A percentile compares a stretch with the other conserved stretches of the same genome.
Conservation (phyloP, 2,888 invertebrate species). For the Gandaritis pyraliata region DNA sequence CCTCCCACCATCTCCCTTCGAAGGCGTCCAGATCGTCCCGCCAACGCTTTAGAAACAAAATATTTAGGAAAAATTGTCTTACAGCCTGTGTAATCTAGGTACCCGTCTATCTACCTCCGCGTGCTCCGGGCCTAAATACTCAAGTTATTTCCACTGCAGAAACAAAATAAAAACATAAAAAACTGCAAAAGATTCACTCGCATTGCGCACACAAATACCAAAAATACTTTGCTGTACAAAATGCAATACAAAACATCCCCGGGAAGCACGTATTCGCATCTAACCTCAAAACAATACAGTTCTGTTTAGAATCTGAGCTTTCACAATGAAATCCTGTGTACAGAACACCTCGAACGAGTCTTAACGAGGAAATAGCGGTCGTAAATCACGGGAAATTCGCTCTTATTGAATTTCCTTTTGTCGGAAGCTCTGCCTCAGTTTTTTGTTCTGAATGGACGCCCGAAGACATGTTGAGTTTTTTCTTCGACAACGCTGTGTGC, state of each 20-base stretch:
- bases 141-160: background rate
- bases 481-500: conserved; percentile 35
- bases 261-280: conserved; percentile 22
- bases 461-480: conserved; percentile 64
- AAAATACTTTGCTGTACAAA: background rate
- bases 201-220: background rate
- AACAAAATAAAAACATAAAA: background rate
- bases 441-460: conserved; percentile 74
- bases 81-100: too few species aligned
- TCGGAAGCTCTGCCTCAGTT: conserved; percentile 72
- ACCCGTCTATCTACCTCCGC: too few species aligned
- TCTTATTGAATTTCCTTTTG: conserved; percentile 83
- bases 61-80: too few species aligned
- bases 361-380: conserved; percentile 83
- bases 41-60: too few species aligned
- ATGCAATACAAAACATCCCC: background rate
- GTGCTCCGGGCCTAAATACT: too few species aligned
- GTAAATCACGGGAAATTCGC: conserved; percentile 82
- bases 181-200: background rate
- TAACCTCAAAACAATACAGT: conserved; percentile 24
- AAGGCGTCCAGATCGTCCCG: too few species aligned
- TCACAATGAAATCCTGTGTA: conserved; percentile 65
- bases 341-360: conserved; percentile 73
- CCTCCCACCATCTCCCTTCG: too few species aligned
- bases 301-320: conserved; percentile 32